Evolutionary conservation across 2,888 invertebrate species (phyloP).

Genomic region (Hemicrepidius hirtus): DNA sequence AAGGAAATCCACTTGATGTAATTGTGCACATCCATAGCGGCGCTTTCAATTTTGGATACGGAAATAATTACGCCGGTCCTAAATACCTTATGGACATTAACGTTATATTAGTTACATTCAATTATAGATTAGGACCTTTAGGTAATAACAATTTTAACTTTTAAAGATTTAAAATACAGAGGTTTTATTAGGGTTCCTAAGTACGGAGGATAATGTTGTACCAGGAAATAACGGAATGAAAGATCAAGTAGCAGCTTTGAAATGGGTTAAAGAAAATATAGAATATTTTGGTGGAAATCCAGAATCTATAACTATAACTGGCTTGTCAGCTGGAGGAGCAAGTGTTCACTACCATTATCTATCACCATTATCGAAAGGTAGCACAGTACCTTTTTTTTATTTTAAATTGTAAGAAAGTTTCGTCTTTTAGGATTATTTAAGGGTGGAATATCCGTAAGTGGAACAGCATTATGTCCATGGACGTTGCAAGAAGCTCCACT

Average conservation of each 20-base stretch:
- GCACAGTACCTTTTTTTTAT: too few species aligned
- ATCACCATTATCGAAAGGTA: conserved; percentile 76
- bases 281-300: conserved; percentile 81
- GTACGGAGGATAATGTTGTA: conserved; percentile 79
- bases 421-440: conserved; percentile 72
- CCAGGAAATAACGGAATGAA: conserved; percentile 82
- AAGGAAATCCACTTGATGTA: conserved; percentile 73
- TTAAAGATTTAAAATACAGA: background rate
- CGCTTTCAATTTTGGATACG: conserved; percentile 78
- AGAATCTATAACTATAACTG: conserved; percentile 77
- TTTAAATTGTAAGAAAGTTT: background rate
- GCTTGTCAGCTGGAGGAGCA: conserved; percentile 82
- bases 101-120: conserved; percentile 78
- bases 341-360: conserved; percentile 82
- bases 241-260: conserved; percentile 80
- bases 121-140: conserved; percentile 79
- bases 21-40: conserved; percentile 78
- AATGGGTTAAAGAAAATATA: conserved; percentile 80
- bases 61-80: conserved; percentile 69
- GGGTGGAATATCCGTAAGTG: conserved; percentile 80
- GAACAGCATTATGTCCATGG: conserved; percentile 76
- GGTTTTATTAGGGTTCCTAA: conserved; percentile 77
- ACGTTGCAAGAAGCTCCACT: conserved; percentile 73
- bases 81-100: conserved; percentile 76
- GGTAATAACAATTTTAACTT: conserved; percentile 69